Evolutionary conservation across 1,140 invertebrate genomes (phyloP), one percentile per base, ranked within the genome.

Genomic region (Aplysia californica): DNA sequence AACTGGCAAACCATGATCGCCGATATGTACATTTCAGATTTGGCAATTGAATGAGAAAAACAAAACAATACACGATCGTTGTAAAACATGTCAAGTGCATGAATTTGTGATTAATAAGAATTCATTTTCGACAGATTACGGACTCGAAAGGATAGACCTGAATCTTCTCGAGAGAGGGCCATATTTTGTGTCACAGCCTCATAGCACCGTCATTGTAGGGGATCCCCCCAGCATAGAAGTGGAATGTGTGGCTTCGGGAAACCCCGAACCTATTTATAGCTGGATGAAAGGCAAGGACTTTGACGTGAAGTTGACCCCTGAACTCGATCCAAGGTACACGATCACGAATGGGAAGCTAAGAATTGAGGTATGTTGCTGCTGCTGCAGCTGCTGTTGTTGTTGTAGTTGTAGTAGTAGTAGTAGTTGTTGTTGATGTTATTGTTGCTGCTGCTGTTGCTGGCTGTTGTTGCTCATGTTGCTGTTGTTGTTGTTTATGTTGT

Each of bases 341-440:
- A 88, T 98, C 18, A 97, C 95, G 85, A 97, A 97, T 80, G 97
- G 97, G 55, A 95, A 94, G 75, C 89, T 99, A 0, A 96, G 96
- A 75, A 97, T 99, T 33, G 31, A 33, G 20, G 69, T 72, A 55
- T 58, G 44, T 18, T 55, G 6, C 39, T 29, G 33, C 10, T 21
- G 31, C 56, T 23, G 4, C 31, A 23, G 56, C 56, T 21, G 5
- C 4, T 23, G n/a, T 58, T 58, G 4, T 58, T 21, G n/a, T n/a
- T n/a, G n/a, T n/a, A n/a, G n/a, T n/a, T n/a, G n/a, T n/a, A n/a
- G n/a, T n/a, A n/a, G n/a, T n/a, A n/a, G n/a, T n/a, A n/a, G n/a
- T n/a, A n/a, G n/a, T n/a, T n/a, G n/a, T n/a, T n/a, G n/a, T n/a
- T n/a, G n/a, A n/a, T n/a, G n/a, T n/a, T n/a, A n/a, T n/a, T n/a